Evolutionary conservation across 1,140 invertebrate species (phyloP), one percentile per base, ranked within the genome.

Genomic region (Trichonephila inaurata): DNA sequence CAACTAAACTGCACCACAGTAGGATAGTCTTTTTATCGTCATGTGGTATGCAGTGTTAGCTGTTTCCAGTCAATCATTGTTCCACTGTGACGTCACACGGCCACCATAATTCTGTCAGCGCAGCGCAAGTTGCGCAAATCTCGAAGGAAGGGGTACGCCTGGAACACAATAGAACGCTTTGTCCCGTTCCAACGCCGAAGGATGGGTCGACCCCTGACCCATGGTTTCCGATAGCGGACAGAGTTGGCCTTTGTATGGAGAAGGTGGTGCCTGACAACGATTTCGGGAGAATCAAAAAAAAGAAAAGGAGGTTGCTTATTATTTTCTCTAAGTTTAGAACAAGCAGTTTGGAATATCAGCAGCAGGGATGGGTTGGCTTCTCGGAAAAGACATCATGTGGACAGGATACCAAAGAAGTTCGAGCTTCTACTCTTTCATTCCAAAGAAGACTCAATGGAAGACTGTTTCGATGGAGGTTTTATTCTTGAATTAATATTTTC

Each of bases 301-400:
- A 77, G 61, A 92, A 69, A 28, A 92, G 83, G 18, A 40, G 24
- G 16, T 83, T 44, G 90, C 90, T 92, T 92, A 92, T 92, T 92
- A 92, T 92, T 92, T 87, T 91, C 77, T 69, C 91, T 92, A 92
- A 92, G 91, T 92, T 92, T 92, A 92, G 91, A 92, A 92, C 82
- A 69, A 77, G 88, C 85, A 87, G 85, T 87, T 87, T 61, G 62
- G 88, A 81, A 66, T 91, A 91, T 91, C 89, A 82, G 86, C 58
- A 88, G 89, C 60, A 88, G 89, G 77, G 61, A 58, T 60, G 51
- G n/a, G 62, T 69, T 62, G 60, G 62, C 62, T 89, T 72, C 89
- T 40, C 24, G 88, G 88, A 89, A 89, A 24, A 89, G 88, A 89
- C 89, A 91, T 82, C 89, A 72, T 91, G 69, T 82, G 89, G 89